phyloP scores from a whole-genome alignment of 2,113 vertebrate genomes.

The Epinephelus fuscoguttatus region DNA sequence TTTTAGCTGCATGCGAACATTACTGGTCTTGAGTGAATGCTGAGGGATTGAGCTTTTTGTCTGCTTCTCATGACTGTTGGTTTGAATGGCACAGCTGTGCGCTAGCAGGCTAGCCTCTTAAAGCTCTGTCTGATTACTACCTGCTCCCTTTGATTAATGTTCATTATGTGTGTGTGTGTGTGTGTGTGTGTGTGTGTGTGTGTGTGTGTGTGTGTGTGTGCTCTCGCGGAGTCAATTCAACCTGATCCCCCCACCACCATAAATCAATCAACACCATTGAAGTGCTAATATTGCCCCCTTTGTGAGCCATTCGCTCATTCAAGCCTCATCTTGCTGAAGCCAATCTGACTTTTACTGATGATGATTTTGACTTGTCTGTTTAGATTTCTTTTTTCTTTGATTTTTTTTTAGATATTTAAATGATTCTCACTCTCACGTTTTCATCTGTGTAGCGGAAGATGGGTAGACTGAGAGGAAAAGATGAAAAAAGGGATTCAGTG shows the following conservation, averaged over 20 bases:
- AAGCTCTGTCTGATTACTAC: constrained; percentile 74
- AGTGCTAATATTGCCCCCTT: constrained; percentile 69
- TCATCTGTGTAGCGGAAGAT: neutral
- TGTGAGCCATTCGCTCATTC: constrained; percentile 65
- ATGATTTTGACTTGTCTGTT: constrained; percentile 59
- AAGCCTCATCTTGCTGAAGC: constrained; percentile 64
- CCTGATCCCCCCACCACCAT: constrained; percentile 32
- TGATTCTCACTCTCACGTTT: constrained; percentile 16
- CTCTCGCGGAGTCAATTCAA: constrained; percentile 52
- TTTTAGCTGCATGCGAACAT: constrained; percentile 24
- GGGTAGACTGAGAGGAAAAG: neutral
- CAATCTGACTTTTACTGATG: constrained; percentile 54
- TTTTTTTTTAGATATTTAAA: constrained; percentile 34
- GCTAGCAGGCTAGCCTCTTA: constrained; percentile 55
- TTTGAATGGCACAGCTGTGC: constrained; percentile 75
- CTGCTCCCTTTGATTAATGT: constrained; percentile 76
- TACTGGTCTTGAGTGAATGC: constrained; percentile 17
- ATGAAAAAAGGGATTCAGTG: neutral
- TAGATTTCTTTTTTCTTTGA: constrained; percentile 20
- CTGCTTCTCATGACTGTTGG: constrained; percentile 47
- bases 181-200: neutral
- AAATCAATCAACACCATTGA: constrained; percentile 79
- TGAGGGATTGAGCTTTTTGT: constrained; percentile 51
- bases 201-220: constrained; percentile 13
- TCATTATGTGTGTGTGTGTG: constrained; percentile 40